phyloP scores from a whole-genome alignment of 1,140 invertebrate species.

The Macrosteles quadrilineatus region DNA sequence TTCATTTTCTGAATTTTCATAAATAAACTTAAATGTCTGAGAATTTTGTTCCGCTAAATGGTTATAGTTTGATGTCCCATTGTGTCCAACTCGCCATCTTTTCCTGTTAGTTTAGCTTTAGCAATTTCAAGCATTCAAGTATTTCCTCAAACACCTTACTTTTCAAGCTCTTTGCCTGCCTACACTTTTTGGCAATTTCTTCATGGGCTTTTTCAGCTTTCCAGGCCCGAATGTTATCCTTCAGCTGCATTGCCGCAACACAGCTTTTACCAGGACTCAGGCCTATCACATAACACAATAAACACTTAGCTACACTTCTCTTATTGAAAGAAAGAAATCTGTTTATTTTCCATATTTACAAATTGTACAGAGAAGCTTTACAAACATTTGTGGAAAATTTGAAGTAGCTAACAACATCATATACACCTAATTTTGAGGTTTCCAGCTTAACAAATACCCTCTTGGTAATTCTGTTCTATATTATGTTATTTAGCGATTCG shows the following conservation, averaged over 20 bases:
- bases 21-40: too few relatives aligned
- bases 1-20: too few relatives aligned
- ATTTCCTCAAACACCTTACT: conserved; percentile 7
- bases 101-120: too few relatives aligned
- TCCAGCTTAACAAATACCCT: background rate
- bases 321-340: too few relatives aligned
- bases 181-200: conserved; percentile 3
- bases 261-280: background rate
- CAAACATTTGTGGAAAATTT: too few relatives aligned
- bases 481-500: conserved; percentile 14
- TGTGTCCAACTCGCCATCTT: too few relatives aligned
- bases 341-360: too few relatives aligned
- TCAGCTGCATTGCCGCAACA: background rate
- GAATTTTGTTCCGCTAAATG: too few relatives aligned
- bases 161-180: background rate
- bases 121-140: too few relatives aligned
- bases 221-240: background rate
- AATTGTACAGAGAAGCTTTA: too few relatives aligned
- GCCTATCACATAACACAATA: background rate
- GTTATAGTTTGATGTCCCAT: too few relatives aligned
- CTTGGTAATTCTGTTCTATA: background rate
- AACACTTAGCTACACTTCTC: background rate
- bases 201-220: conserved; percentile 4
- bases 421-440: background rate
- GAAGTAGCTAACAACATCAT: background rate